Evolutionary conservation across 2,888 invertebrate genomes (phyloP).

Genomic region (Trissolcus brochymenae): DNA sequence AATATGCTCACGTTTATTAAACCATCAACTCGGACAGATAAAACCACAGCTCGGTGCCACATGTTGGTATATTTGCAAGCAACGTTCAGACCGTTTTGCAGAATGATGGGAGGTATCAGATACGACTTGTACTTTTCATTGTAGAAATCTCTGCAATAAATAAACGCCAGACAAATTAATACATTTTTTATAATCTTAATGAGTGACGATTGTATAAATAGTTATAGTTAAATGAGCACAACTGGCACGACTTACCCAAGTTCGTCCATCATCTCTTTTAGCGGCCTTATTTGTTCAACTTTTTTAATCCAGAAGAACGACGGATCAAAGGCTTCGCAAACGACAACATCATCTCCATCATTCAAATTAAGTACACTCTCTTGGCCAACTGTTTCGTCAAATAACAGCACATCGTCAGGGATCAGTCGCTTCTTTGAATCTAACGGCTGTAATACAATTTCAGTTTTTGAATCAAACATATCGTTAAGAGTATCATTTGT

Average conservation of each 20-base stretch:
- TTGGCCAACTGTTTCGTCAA: slow-evolving; percentile 66
- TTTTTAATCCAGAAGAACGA: slow-evolving; percentile 72
- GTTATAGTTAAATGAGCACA: too few species aligned
- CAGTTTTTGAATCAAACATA: not conserved
- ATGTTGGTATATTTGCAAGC: slow-evolving; percentile 65
- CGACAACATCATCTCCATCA: slow-evolving; percentile 58
- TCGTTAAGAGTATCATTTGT: too few species aligned
- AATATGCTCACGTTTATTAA: slow-evolving; percentile 65
- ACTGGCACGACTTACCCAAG: slow-evolving; percentile 62
- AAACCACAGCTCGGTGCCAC: slow-evolving; percentile 72
- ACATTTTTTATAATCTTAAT: not conserved
- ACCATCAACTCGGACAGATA: slow-evolving; percentile 65
- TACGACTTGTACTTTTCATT: slow-evolving; percentile 52
- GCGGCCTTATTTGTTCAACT: slow-evolving; percentile 56
- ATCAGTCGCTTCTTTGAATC: slow-evolving; percentile 54
- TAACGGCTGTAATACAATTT: slow-evolving; percentile 8
- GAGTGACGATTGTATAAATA: not conserved
- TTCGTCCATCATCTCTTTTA: slow-evolving; percentile 65
- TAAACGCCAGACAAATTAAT: not conserved
- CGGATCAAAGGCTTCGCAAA: slow-evolving; percentile 70
- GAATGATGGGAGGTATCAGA: slow-evolving; percentile 63
- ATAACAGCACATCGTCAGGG: slow-evolving; percentile 65
- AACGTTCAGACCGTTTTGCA: slow-evolving; percentile 69
- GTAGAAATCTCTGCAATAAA: slow-evolving; percentile 64
- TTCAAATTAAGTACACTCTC: slow-evolving; percentile 61